A percentile compares a stretch with the other conserved stretches of the same genome.
Conservation (phyloP, 2,888 invertebrate genomes). For the Heliconius charithonia region DNA sequence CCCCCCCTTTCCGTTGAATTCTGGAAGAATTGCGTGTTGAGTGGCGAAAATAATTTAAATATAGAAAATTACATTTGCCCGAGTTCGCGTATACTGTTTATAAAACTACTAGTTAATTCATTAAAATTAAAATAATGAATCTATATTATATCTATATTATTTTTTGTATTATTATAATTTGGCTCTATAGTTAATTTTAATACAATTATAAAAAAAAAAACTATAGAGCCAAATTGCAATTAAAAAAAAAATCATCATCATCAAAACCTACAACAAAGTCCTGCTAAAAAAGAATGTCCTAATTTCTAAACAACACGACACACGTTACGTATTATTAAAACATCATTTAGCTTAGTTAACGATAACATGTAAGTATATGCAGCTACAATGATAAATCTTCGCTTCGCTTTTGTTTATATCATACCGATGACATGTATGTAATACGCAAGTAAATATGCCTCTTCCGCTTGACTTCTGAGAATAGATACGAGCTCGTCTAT, state of each 20-base stretch:
- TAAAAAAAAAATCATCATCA: background rate
- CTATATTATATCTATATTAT: too few relatives aligned
- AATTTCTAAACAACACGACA: conserved; percentile 46
- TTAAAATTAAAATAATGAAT: background rate
- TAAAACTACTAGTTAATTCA: background rate
- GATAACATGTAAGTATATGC: conserved; percentile 17
- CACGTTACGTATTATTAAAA: conserved; percentile 33
- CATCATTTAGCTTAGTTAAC: conserved; percentile 34
- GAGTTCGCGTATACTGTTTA: too few relatives aligned
- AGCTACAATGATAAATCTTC: conserved; percentile 7
- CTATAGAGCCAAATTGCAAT: too few relatives aligned
- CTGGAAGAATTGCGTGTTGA: too few relatives aligned
- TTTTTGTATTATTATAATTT: too few relatives aligned
- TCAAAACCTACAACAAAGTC: conserved; percentile 40
- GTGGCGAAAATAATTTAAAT: too few relatives aligned
- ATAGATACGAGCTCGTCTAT: background rate
- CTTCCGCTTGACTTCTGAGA: conserved; percentile 26
- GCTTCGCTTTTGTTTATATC: conserved; percentile 18
- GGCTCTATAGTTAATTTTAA: too few relatives aligned
- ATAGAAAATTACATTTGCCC: too few relatives aligned
- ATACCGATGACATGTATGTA: background rate
- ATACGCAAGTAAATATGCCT: conserved; percentile 1
- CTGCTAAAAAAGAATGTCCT: conserved; percentile 55
- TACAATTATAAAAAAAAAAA: too few relatives aligned
- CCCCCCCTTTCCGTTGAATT: too few relatives aligned